Evolutionary conservation across 2,113 vertebrate genomes (phyloP).

Genomic region (Aptenodytes patagonicus): DNA sequence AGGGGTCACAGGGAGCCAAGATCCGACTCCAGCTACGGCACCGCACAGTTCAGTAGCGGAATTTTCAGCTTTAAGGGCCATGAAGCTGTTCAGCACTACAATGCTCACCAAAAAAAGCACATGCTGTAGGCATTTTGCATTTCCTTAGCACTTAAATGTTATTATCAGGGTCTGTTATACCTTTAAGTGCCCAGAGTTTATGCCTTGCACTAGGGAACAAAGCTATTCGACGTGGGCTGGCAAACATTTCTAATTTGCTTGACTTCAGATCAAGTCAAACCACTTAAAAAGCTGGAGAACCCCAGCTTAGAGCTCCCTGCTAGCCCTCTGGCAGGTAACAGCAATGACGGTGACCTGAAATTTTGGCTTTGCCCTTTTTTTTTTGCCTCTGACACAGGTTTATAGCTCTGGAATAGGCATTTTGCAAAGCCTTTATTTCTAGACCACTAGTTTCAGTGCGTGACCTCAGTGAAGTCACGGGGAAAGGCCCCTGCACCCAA

Average conservation of each 20-base stretch:
- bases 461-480: accelerated
- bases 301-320: no score
- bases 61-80: neutral
- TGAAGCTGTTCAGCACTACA: no score
- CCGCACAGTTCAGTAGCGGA: accelerated
- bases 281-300: neutral
- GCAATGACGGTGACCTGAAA: accelerated
- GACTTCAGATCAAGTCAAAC: neutral
- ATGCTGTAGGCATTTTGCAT: neutral
- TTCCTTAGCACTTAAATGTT: neutral
- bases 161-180: neutral
- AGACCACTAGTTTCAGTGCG: neutral
- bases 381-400: no score
- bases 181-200: neutral
- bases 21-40: neutral
- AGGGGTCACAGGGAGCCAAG: neutral
- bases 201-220: neutral
- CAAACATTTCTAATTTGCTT: neutral
- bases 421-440: neutral
- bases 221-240: accelerated
- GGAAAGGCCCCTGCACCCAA: neutral
- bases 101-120: neutral
- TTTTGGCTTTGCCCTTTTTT: neutral
- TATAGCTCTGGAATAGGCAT: neutral
- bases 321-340: neutral